Conservation (phyloP, 2,888 invertebrate species). For the Geotrupes spiniger region DNA sequence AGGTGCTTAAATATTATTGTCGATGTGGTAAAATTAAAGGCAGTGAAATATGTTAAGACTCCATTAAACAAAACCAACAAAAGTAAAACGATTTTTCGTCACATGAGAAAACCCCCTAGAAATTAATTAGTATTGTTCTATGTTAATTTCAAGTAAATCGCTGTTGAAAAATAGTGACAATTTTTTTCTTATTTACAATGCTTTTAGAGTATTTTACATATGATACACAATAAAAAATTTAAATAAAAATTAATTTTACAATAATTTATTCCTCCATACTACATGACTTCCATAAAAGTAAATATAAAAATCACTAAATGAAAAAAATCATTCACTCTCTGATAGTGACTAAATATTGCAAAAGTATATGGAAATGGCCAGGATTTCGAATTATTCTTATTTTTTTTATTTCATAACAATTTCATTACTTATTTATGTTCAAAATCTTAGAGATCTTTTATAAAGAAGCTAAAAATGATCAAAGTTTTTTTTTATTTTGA, state of each 20-base stretch:
- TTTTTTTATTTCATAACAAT: too few species aligned
- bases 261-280: slow-evolving; percentile 33
- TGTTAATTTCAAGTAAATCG: slow-evolving; percentile 12
- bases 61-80: neutral
- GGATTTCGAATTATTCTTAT: too few species aligned
- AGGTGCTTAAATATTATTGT: too few species aligned
- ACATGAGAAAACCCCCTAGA: neutral
- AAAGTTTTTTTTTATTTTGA: too few species aligned
- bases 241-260: slow-evolving; percentile 29
- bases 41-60: neutral
- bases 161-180: slow-evolving; percentile 16
- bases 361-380: too few species aligned
- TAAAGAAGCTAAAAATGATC: too few species aligned
- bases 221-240: slow-evolving; percentile 31
- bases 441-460: too few species aligned
- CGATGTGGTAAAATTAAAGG: slow-evolving; percentile 2
- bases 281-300: slow-evolving; percentile 25
- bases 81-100: slow-evolving; percentile 3
- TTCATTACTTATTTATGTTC: too few species aligned
- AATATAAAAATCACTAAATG: too few species aligned
- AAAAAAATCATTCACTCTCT: too few species aligned
- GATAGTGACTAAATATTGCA: too few species aligned
- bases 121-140: slow-evolving; percentile 8
- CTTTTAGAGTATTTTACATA: slow-evolving; percentile 31
- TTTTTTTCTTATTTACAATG: slow-evolving; percentile 17